Evolutionary conservation across 2,888 invertebrate genomes (phyloP).

Genomic region (Allolobophora icterica): DNA sequence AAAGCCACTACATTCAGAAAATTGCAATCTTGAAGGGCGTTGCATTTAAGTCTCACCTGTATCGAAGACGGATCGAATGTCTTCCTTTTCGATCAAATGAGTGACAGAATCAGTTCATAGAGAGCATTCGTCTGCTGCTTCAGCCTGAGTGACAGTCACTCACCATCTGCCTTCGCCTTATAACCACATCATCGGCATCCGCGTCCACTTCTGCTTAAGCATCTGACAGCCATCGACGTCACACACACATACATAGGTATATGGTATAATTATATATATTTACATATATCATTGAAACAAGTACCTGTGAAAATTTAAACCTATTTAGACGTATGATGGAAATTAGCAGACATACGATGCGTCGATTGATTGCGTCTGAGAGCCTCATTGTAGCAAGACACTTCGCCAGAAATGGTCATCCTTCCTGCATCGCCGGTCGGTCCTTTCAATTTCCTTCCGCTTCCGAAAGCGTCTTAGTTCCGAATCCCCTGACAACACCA

Average conservation of each 20-base stretch:
- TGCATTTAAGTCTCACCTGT: not conserved
- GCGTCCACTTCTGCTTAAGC: no score
- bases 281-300: not conserved
- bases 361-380: not conserved
- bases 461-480: not conserved
- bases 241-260: no score
- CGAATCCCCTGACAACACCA: not conserved
- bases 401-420: not conserved
- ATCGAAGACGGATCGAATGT: not conserved
- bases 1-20: not conserved
- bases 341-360: not conserved
- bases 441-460: not conserved
- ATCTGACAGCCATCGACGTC: not conserved
- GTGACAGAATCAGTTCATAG: no score
- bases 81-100: no score
- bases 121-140: not conserved
- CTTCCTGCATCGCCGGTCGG: not conserved
- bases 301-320: not conserved
- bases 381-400: not conserved
- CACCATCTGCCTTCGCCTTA: not conserved
- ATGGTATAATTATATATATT: not conserved
- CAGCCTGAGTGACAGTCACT: not conserved
- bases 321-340: not conserved
- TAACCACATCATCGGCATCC: not conserved
- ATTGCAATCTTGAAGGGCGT: not conserved